Percentiles rank a stretch among this genome's conserved stretches.
Conservation (phyloP, 2,888 invertebrate genomes). For the Limenitis camilla region DNA sequence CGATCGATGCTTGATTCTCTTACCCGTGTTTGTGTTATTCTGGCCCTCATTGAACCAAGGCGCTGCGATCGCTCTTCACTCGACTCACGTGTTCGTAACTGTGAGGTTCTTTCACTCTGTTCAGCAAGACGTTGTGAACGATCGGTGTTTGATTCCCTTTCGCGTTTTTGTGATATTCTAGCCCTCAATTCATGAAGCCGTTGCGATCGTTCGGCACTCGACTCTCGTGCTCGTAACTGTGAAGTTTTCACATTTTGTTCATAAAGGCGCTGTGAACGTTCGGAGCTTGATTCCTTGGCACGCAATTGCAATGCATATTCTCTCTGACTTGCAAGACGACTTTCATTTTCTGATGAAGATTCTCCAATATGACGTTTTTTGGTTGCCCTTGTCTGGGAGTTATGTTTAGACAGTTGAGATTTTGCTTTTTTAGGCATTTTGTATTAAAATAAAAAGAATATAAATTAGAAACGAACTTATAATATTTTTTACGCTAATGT, state of each 20-base stretch:
- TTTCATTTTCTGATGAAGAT: constrained; percentile 11
- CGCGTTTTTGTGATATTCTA: no score
- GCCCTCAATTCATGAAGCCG: constrained; percentile 10
- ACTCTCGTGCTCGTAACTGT: constrained; percentile 6
- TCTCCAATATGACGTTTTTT: constrained; percentile 1
- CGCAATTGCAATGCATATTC: constrained; percentile 2
- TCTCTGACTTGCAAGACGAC: constrained; percentile 10
- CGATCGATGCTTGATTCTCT: no score
- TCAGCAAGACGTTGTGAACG: no score
- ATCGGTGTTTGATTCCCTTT: no score
- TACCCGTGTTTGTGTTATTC: no score
- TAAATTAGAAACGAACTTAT: no score
- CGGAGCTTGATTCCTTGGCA: constrained; percentile 5
- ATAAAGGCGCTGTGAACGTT: constrained; percentile 8
- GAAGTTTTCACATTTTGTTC: constrained; percentile 8
- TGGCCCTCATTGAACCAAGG: no score
- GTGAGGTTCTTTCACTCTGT: constrained; percentile 23
- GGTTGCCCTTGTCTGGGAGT: not conserved
- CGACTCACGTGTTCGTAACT: no score
- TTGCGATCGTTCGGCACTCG: constrained; percentile 16
- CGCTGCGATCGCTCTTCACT: no score
- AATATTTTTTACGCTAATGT: not conserved
- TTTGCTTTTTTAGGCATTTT: constrained; percentile 2
- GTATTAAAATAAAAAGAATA: no score
- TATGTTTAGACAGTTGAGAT: constrained; percentile 9